These are phyloP conservation scores for Apamea monoglypha DNA, from an alignment of 2,888 invertebrate species.

Conservation along the genomic window DNA sequence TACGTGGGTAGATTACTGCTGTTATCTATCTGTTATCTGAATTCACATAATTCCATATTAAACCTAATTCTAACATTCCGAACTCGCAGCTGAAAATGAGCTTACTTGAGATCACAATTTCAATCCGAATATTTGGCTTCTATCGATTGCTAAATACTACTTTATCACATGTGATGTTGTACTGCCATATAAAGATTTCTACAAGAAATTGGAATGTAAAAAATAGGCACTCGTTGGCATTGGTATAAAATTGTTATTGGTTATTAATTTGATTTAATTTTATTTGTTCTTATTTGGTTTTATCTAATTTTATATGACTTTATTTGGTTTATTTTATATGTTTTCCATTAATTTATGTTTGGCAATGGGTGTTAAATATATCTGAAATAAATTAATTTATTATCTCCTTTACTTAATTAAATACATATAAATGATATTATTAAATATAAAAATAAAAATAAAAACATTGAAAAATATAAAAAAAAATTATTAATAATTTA, in stretches of 20 bases:
- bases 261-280: neutral
- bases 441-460: too few relatives aligned
- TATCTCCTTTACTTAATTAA: too few relatives aligned
- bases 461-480: too few relatives aligned
- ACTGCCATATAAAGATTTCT: neutral
- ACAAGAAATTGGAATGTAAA: neutral
- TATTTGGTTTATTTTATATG: neutral
- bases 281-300: neutral
- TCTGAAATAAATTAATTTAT: neutral
- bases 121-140: neutral
- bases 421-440: too few relatives aligned
- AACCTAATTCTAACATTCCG: slow-evolving; percentile 31
- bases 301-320: neutral
- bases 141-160: neutral
- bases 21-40: neutral
- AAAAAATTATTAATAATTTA: too few relatives aligned
- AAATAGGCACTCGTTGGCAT: neutral
- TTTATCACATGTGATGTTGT: neutral
- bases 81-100: slow-evolving; percentile 5
- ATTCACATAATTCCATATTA: slow-evolving; percentile 40
- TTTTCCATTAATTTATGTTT: neutral
- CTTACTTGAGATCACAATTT: neutral
- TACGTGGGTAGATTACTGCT: slow-evolving; percentile 18
- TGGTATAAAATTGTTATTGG: neutral
- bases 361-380: neutral